These are phyloP conservation scores for Sylvilagus bachmani DNA, from an alignment of 2,113 vertebrate genomes.

Conservation along the genomic window DNA sequence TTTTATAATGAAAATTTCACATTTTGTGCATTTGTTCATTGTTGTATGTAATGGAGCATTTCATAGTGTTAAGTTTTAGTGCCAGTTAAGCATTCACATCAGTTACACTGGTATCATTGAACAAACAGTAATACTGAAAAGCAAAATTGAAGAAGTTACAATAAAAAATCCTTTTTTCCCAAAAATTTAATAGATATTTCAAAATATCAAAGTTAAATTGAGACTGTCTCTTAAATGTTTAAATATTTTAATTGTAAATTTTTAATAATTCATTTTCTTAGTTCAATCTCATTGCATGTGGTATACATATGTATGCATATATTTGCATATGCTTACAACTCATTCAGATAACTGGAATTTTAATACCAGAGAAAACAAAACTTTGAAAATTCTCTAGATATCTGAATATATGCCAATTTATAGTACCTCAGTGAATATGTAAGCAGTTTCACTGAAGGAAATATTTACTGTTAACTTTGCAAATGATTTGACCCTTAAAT, in stretches of 20 bases:
- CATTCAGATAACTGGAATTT: background rate
- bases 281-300: slow-evolving; percentile 4
- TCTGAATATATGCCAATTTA: background rate
- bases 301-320: background rate
- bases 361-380: slow-evolving; percentile 40
- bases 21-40: background rate
- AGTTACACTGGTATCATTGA: background rate
- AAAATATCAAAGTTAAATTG: slow-evolving; percentile 35
- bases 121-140: slow-evolving; percentile 55
- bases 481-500: background rate
- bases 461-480: slow-evolving; percentile 20
- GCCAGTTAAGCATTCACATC: background rate
- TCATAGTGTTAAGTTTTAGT: slow-evolving; percentile 25
- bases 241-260: slow-evolving; percentile 21
- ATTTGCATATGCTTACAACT: slow-evolving; percentile 2
- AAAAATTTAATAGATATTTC: slow-evolving; percentile 31
- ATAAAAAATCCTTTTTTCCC: slow-evolving; percentile 8
- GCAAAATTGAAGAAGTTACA: slow-evolving; percentile 37
- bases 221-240: slow-evolving; percentile 53
- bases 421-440: background rate
- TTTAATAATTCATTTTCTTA: slow-evolving; percentile 45
- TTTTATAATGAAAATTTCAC: slow-evolving; percentile 45
- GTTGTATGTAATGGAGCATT: slow-evolving; percentile 42
- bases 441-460: slow-evolving; percentile 11
- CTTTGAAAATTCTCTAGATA: slow-evolving; percentile 22